A percentile compares a stretch with the other conserved stretches of the same genome.
These are phyloP conservation scores for Temnopleurus reevesii DNA, from an alignment of 53 echinoderm and acorn worm genomes.

Conservation along the genomic window DNA sequence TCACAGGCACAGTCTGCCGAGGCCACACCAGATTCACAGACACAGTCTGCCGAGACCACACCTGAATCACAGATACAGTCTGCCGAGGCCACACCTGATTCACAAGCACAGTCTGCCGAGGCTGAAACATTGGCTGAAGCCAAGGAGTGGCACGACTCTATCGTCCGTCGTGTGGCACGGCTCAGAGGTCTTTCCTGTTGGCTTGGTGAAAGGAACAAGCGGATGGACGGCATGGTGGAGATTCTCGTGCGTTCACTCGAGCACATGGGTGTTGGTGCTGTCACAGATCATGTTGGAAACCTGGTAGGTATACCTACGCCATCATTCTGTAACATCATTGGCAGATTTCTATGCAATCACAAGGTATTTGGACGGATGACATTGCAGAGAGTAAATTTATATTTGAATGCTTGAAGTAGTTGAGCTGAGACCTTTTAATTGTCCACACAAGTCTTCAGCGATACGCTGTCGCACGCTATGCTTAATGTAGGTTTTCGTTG, in stretches of 20 bases:
- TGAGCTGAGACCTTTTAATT: too few species aligned
- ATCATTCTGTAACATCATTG: too few species aligned
- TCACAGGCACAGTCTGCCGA: not conserved
- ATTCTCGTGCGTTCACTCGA: constrained; percentile 49
- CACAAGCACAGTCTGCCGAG: not conserved
- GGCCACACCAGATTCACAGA: not conserved
- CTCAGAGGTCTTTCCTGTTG: constrained; percentile 25
- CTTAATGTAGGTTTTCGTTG: too few species aligned
- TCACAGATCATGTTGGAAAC: constrained; percentile 49
- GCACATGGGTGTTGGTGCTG: constrained; percentile 52
- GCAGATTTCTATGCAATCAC: too few species aligned
- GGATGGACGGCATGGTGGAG: constrained; percentile 61
- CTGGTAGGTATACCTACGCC: too few species aligned
- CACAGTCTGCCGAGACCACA: not conserved
- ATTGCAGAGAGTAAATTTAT: too few species aligned
- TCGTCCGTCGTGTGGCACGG: constrained; percentile 23
- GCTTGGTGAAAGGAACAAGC: constrained; percentile 56
- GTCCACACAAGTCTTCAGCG: too few species aligned
- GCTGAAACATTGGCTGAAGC: not conserved
- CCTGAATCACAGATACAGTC: not conserved
- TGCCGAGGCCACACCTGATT: not conserved
- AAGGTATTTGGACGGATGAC: too few species aligned
- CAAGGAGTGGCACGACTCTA: constrained; percentile 48
- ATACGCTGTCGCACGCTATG: too few species aligned
- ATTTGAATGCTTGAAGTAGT: too few species aligned